A percentile compares a stretch with the other conserved stretches of the same genome.
These are phyloP conservation scores for Marmota monax DNA, from an alignment of 2,113 vertebrate species.

Conservation along the genomic window DNA sequence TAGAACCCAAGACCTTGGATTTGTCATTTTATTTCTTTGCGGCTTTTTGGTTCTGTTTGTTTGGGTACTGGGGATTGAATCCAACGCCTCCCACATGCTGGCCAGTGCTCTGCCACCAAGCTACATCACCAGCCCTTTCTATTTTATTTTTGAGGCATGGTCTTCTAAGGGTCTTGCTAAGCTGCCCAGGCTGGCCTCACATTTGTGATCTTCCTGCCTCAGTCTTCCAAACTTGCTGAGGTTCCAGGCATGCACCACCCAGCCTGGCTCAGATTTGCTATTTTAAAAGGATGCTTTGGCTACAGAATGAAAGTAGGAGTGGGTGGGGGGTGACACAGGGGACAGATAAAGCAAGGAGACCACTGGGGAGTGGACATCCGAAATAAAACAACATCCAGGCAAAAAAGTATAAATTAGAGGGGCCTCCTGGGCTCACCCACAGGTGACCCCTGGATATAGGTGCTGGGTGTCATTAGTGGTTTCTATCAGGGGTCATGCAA, in stretches of 20 bases:
- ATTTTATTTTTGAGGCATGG: background rate
- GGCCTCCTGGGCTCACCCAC: too few relatives aligned
- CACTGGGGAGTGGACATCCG: too few relatives aligned
- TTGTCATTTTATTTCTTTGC: background rate
- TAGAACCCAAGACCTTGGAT: background rate
- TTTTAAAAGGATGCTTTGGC: background rate
- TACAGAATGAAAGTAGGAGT: too few relatives aligned
- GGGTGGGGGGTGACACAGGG: too few relatives aligned
- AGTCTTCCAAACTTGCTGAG: background rate
- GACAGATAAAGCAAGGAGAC: background rate
- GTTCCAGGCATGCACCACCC: background rate
- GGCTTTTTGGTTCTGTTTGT: background rate
- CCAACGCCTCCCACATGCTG: background rate
- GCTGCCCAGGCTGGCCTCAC: background rate
- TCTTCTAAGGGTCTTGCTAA: background rate
- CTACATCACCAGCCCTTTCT: background rate
- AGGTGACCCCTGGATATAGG: accelerated
- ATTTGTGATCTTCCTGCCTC: background rate
- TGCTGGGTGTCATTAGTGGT: background rate
- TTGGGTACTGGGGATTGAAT: too few relatives aligned
- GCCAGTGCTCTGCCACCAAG: background rate
- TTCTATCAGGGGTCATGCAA: background rate
- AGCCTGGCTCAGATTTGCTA: background rate
- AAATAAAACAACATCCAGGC: background rate
- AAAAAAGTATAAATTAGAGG: background rate